A percentile compares a stretch with the other conserved stretches of the same genome.
Conservation (phyloP, 2,113 vertebrate species). For the Periophthalmus modestus region DNA sequence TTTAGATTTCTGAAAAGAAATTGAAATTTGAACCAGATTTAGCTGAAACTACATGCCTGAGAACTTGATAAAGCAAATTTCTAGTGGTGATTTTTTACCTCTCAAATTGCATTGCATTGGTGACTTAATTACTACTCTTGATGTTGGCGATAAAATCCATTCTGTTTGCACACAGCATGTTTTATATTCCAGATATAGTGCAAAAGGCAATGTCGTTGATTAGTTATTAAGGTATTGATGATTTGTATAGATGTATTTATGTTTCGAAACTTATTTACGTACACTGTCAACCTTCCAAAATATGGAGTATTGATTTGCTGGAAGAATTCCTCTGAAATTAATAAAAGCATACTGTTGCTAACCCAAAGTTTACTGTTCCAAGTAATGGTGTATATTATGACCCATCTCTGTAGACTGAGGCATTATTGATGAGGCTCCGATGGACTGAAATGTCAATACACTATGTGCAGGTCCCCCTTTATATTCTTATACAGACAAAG, state of each 20-base stretch:
- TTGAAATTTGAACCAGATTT: background rate
- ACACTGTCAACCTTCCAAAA: too few species aligned
- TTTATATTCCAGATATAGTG: background rate
- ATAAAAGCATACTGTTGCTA: background rate
- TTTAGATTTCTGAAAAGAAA: background rate
- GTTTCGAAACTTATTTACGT: too few species aligned
- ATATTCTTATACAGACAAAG: slow-evolving; percentile 19
- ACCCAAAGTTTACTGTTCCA: background rate
- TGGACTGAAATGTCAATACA: slow-evolving; percentile 26
- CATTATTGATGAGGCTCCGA: slow-evolving; percentile 13
- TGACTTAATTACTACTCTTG: background rate
- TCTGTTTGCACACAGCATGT: background rate
- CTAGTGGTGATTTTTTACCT: too few species aligned
- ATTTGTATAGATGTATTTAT: too few species aligned
- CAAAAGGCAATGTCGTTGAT: too few species aligned
- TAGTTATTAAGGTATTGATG: too few species aligned
- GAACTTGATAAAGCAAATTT: background rate
- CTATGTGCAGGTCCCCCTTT: slow-evolving; percentile 18
- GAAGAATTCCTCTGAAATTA: too few species aligned
- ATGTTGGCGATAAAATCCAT: background rate
- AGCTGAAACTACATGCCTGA: background rate
- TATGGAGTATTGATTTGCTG: too few species aligned
- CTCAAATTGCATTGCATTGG: background rate
- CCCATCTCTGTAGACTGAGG: background rate
- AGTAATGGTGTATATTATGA: background rate